Percentiles rank a stretch among this genome's conserved stretches.
Conservation (phyloP, 2,113 vertebrate genomes). For the Mus pahari region DNA sequence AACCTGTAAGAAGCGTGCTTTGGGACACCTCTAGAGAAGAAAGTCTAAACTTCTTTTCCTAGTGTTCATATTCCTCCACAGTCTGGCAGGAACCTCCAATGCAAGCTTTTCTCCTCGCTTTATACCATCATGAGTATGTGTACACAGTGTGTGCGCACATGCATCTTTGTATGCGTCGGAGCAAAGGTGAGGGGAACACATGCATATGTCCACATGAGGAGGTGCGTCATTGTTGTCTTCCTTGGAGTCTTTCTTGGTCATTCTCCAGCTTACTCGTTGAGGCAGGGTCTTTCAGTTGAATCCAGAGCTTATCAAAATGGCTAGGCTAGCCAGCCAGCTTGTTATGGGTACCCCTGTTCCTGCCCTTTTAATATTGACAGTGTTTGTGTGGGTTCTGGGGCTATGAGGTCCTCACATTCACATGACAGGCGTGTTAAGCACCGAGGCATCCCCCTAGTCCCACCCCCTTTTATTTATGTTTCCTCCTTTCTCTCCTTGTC, state of each 20-base stretch:
- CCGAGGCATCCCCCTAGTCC: neutral
- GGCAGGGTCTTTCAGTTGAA: neutral
- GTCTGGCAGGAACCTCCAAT: neutral
- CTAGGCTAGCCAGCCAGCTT: neutral
- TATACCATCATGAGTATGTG: neutral
- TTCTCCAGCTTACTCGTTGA: neutral
- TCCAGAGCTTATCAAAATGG: neutral
- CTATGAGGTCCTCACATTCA: neutral
- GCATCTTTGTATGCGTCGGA: neutral
- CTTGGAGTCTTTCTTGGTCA: neutral
- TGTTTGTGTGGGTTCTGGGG: neutral
- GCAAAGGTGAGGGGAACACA: too few relatives aligned
- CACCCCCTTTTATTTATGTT: neutral
- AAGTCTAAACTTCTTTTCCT: neutral
- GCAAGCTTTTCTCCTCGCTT: neutral
- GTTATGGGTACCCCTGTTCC: neutral
- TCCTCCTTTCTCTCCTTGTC: neutral
- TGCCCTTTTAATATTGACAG: neutral
- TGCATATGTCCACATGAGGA: neutral
- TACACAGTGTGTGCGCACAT: too few relatives aligned
- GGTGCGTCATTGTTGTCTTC: neutral
- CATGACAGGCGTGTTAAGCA: neutral
- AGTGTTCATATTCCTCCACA: neutral
- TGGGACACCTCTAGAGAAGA: neutral
- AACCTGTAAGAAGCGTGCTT: neutral